Conservation (phyloP, 53 echinoderm and acorn worm genomes). For the Apostichopus leukothele region DNA sequence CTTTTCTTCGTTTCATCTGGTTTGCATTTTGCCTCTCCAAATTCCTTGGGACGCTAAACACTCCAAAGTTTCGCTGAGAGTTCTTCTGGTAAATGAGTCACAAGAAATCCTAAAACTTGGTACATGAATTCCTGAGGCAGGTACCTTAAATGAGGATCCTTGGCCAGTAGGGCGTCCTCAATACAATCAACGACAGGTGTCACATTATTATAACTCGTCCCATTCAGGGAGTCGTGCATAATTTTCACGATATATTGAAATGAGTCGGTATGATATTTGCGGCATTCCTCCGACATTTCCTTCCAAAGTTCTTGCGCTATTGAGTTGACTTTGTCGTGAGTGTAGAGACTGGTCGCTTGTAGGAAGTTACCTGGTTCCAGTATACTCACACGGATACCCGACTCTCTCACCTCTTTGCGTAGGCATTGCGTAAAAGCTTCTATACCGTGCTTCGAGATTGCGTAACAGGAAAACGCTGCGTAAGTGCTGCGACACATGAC, state of each 20-base stretch:
- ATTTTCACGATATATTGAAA: constrained; percentile 63
- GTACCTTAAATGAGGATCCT: constrained; percentile 67
- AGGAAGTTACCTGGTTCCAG: constrained; percentile 96
- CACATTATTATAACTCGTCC: constrained; percentile 54
- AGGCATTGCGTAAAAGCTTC: constrained; percentile 94
- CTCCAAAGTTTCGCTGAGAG: constrained; percentile 59
- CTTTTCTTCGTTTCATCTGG: too few relatives aligned
- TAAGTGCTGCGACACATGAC: constrained; percentile 72
- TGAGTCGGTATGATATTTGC: constrained; percentile 62
- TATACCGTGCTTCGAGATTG: constrained; percentile 81
- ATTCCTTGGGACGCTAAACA: background rate
- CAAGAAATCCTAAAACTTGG: constrained; percentile 68
- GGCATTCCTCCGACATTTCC: constrained; percentile 63
- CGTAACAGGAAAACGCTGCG: constrained; percentile 70
- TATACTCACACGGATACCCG: constrained; percentile 81
- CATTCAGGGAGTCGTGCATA: constrained; percentile 55
- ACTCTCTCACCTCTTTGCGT: constrained; percentile 81
- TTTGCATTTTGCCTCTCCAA: too few relatives aligned
- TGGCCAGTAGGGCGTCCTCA: constrained; percentile 62
- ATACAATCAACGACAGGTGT: constrained; percentile 77
- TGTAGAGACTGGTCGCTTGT: constrained; percentile 93
- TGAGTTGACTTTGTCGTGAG: constrained; percentile 67
- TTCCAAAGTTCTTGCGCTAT: constrained; percentile 76
- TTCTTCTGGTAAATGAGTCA: constrained; percentile 71
- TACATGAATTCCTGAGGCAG: constrained; percentile 76